Evolutionary conservation across 2,113 vertebrate species (phyloP), one percentile per base, ranked within the genome.

Genomic region (Brachypteracias leptosomus): DNA sequence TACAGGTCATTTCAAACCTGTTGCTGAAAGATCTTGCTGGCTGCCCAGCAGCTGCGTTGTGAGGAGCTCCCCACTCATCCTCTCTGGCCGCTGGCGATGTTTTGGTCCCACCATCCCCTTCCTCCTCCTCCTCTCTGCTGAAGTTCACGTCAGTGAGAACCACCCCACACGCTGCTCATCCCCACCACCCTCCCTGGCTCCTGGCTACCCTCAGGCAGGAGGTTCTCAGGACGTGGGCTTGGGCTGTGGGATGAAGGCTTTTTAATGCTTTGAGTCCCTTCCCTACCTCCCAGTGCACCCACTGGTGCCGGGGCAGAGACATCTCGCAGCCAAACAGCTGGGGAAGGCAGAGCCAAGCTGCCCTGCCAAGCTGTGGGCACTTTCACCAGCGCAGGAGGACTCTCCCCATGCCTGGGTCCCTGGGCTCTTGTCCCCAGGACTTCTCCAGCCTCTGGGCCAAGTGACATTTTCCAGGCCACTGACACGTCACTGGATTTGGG

Each of bases 21-120:
- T 44, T 44, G 40, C 63, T 46, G 65, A 46, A 46, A 9, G 14
- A 42, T 85, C 78, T 88, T 42, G 13, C 36, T 24, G 20, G 62
- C 85, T 82, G 68, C 36, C 46, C 0, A 0, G 71, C 71, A 85
- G 79, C 28, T 61, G 36, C 2, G 2, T 21, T 52, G 44, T 0
- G 8, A 91, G 52, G 58, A 93, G 21, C 73, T 82, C 44, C 77
- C 46, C 80, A 4, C 57, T 68, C 58, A 42, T 57, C 47, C 47
- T 72, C 61, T 81, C 47, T 2, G 5, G n/a, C 28, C 3, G 4
- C 52, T 78, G 61, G 5, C 0, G 5, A 46, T 84, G 26, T 70
- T 77, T 26, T 11, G 38, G 35, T 44, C 47, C 42, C 38, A 71
- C 71, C 47, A 59, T 31, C 66, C 12, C 42, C 47, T 88, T 92